Conservation (phyloP, 2,797 vertebrate species). For the Austrolebias charrua region DNA sequence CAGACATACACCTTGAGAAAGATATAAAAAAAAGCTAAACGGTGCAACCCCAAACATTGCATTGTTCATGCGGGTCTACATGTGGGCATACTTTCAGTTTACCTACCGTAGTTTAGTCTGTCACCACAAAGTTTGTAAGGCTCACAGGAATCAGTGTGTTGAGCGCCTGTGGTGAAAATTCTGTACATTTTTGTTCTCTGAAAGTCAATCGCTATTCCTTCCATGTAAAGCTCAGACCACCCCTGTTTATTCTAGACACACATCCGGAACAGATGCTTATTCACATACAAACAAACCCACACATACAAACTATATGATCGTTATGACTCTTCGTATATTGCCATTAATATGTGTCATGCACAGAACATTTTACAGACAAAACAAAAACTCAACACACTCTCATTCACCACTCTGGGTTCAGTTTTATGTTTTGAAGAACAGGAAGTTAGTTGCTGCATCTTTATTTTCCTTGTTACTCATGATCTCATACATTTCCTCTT, state of each 20-base stretch:
- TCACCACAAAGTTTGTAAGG: conserved; percentile 22
- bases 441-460: conserved; percentile 28
- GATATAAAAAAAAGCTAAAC: conserved; percentile 6
- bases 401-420: background rate
- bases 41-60: background rate
- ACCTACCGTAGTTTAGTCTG: conserved; percentile 11
- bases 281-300: background rate
- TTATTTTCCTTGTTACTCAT: conserved; percentile 2
- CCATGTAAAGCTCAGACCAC: conserved; percentile 53
- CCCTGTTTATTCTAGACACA: conserved; percentile 74
- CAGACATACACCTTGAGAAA: background rate
- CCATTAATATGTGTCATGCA: no score
- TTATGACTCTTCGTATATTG: conserved; percentile 14
- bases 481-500: conserved; percentile 11
- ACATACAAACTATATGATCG: conserved; percentile 21
- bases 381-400: no score
- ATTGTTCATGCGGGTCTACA: background rate
- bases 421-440: conserved; percentile 15
- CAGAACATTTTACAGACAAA: no score
- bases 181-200: conserved; percentile 47
- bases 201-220: conserved; percentile 60
- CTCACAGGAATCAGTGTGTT: conserved; percentile 18
- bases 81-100: conserved; percentile 14
- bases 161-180: conserved; percentile 44
- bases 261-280: conserved; percentile 55